These are phyloP conservation scores for Epizoanthus scotinus DNA, from an alignment of 92 coral and sea anemone species.

Conservation along the genomic window DNA sequence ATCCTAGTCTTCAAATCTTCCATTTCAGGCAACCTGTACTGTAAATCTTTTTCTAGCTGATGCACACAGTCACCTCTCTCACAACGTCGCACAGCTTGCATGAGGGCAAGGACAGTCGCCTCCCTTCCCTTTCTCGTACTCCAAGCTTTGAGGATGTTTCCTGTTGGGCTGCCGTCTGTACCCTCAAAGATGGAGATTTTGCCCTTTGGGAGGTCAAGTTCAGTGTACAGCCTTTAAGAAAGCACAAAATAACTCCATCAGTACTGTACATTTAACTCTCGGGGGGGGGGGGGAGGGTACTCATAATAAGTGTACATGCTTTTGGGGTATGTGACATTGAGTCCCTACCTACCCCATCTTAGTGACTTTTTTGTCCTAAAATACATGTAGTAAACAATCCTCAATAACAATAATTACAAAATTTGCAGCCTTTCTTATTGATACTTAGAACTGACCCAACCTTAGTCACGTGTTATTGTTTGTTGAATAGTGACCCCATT, in stretches of 20 bases:
- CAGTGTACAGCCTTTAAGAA: constrained; percentile 51
- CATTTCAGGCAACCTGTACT: constrained; percentile 21
- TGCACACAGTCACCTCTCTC: constrained; percentile 51
- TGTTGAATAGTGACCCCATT: too few relatives aligned
- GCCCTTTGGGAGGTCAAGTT: constrained; percentile 54
- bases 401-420: too few relatives aligned
- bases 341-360: too few relatives aligned
- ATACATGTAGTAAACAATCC: too few relatives aligned
- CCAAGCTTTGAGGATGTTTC: constrained; percentile 56
- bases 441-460: too few relatives aligned
- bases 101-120: constrained; percentile 56
- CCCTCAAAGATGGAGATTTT: constrained; percentile 30
- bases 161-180: constrained; percentile 59
- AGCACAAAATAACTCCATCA: background rate
- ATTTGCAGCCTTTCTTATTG: too few relatives aligned
- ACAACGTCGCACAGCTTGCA: constrained; percentile 42
- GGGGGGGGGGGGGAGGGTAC: too few relatives aligned
- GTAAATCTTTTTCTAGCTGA: constrained; percentile 49
- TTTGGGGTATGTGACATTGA: too few relatives aligned
- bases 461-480: too few relatives aligned
- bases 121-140: constrained; percentile 42
- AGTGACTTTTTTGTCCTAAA: too few relatives aligned
- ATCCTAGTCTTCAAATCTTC: constrained; percentile 25
- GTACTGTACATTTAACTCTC: too few relatives aligned
- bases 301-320: too few relatives aligned